Percentiles rank a stretch among this genome's conserved stretches.
These are phyloP conservation scores for Argya squamiceps DNA, from an alignment of 2,797 vertebrate genomes.

Conservation along the genomic window DNA sequence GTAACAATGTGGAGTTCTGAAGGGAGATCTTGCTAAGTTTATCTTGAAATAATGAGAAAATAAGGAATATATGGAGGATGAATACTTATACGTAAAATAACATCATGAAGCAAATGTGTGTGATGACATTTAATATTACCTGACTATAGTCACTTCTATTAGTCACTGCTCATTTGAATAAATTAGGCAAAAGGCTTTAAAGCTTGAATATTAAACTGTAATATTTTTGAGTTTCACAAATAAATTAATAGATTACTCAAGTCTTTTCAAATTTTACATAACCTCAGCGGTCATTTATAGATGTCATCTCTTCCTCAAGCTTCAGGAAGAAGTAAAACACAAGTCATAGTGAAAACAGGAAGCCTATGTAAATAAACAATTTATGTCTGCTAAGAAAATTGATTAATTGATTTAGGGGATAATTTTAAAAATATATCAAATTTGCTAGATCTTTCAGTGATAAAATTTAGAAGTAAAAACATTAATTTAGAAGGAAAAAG, in stretches of 20 bases:
- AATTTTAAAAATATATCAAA: neutral
- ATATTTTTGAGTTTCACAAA: neutral
- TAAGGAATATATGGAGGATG: neutral
- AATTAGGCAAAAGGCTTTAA: neutral
- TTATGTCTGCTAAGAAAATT: neutral
- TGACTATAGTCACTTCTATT: neutral
- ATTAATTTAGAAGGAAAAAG: neutral
- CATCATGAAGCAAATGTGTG: neutral
- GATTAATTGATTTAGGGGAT: neutral
- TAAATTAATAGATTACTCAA: neutral
- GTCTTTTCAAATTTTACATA: neutral
- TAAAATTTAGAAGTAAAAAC: neutral
- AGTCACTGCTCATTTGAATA: neutral
- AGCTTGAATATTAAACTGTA: neutral
- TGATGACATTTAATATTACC: neutral
- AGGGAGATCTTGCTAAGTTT: neutral
- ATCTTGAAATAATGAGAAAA: neutral
- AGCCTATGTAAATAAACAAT: neutral
- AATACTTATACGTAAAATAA: neutral
- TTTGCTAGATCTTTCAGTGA: neutral
- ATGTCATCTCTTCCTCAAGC: neutral
- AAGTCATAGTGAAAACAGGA: neutral
- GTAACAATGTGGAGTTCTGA: neutral
- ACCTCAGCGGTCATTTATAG: neutral
- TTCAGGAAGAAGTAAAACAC: neutral